phyloP scores from a whole-genome alignment of 2,888 invertebrate species.

The Synanthedon myopaeformis region DNA sequence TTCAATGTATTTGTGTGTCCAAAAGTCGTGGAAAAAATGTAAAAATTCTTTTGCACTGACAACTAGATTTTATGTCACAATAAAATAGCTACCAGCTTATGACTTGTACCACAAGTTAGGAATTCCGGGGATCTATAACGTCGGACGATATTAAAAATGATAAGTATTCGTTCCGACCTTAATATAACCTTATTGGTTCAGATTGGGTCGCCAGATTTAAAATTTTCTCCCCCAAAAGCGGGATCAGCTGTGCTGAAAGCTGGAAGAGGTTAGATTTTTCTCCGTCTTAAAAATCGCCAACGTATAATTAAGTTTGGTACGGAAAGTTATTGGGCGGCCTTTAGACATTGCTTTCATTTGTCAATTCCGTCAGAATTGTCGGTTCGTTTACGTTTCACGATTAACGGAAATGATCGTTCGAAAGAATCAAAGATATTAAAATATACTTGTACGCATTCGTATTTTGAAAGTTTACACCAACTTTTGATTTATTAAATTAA shows the following conservation, averaged over 20 bases:
- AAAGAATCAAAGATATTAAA: too few species aligned
- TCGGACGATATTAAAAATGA: constrained; percentile 30
- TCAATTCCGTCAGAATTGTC: not conserved
- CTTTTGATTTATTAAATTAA: too few species aligned
- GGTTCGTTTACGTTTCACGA: not conserved
- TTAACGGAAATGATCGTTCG: too few species aligned
- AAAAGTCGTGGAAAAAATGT: too few species aligned
- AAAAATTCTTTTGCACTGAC: not conserved
- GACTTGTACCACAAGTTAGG: constrained; percentile 7
- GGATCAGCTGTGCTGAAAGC: not conserved
- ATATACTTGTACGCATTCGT: too few species aligned
- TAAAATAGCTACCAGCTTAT: constrained; percentile 1
- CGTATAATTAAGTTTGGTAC: not conserved
- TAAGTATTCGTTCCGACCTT: constrained; percentile 23
- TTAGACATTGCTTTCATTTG: not conserved
- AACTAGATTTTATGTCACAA: not conserved
- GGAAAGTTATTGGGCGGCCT: not conserved
- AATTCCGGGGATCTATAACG: constrained; percentile 14
- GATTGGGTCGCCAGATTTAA: constrained; percentile 19
- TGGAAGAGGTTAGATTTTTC: not conserved
- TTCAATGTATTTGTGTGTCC: too few species aligned
- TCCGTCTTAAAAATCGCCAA: not conserved
- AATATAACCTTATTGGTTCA: constrained; percentile 24
- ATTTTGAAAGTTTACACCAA: too few species aligned
- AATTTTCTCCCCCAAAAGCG: constrained; percentile 3